Evolutionary conservation across 2,113 vertebrate genomes (phyloP).

Genomic region (Tachycineta bicolor): DNA sequence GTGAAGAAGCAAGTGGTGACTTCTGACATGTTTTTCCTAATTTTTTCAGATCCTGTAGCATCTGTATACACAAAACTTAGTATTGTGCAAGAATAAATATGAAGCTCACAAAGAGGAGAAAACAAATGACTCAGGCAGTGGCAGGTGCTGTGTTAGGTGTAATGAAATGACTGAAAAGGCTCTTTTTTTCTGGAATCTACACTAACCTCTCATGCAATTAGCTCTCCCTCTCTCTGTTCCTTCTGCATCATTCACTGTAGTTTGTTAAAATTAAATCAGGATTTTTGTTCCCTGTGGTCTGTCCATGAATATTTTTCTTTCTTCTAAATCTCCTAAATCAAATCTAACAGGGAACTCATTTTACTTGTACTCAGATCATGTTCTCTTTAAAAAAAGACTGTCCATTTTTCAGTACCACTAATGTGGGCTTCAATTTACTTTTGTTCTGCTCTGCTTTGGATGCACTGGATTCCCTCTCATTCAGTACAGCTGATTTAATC

Average conservation of each 20-base stretch:
- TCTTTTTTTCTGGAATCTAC: neutral
- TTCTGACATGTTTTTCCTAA: neutral
- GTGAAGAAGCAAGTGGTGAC: neutral
- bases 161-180: neutral
- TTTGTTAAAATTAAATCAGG: slow-evolving; percentile 22
- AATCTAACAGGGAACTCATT: slow-evolving; percentile 15
- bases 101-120: neutral
- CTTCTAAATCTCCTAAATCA: slow-evolving; percentile 20
- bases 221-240: neutral
- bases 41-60: neutral
- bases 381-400: slow-evolving; percentile 4
- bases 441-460: neutral
- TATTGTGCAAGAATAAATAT: neutral
- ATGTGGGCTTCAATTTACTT: slow-evolving; percentile 22
- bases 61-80: neutral
- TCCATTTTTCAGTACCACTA: neutral
- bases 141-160: neutral
- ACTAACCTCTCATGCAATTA: neutral
- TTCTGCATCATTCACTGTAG: neutral
- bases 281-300: slow-evolving; percentile 4
- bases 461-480: neutral
- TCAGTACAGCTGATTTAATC: slow-evolving; percentile 33
- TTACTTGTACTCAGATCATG: slow-evolving; percentile 5
- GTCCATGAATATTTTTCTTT: neutral
- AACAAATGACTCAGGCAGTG: neutral